Conservation (phyloP, 2,888 invertebrate genomes). For the Lasius platythorax region DNA sequence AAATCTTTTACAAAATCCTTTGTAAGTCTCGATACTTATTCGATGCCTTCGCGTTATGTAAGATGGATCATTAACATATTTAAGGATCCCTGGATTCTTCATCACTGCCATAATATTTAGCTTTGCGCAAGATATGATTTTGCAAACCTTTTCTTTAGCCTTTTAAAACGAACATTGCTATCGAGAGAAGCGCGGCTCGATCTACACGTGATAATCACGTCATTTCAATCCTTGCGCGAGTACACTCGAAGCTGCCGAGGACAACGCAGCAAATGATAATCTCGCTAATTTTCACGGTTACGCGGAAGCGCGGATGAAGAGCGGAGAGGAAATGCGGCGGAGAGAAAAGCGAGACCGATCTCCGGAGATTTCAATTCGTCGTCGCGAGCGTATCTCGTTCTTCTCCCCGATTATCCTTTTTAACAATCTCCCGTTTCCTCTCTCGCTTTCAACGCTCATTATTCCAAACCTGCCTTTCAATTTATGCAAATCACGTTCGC, state of each 20-base stretch:
- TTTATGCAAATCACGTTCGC: conserved; percentile 42
- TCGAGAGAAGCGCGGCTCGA: neutral
- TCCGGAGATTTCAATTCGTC: conserved; percentile 53
- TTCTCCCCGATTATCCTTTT: conserved; percentile 42
- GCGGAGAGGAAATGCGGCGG: conserved; percentile 26
- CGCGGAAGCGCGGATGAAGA: neutral
- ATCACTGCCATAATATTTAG: neutral
- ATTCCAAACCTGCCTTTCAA: conserved; percentile 31
- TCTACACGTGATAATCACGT: neutral
- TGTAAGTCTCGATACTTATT: neutral
- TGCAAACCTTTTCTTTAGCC: neutral
- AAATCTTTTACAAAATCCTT: neutral
- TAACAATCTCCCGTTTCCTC: conserved; percentile 21
- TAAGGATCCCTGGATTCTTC: neutral
- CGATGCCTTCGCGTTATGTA: neutral
- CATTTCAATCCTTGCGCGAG: neutral
- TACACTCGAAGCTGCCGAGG: neutral
- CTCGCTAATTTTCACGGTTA: conserved; percentile 25
- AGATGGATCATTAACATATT: neutral
- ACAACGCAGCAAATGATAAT: conserved; percentile 35
- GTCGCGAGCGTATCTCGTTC: conserved; percentile 33
- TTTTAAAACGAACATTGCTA: neutral
- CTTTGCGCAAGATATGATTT: neutral
- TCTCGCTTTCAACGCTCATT: conserved; percentile 40
- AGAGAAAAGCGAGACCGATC: conserved; percentile 38